A percentile compares a stretch with the other conserved stretches of the same genome.
These are phyloP conservation scores for Diplodus sargus DNA, from an alignment of 2,797 vertebrate species.

Conservation along the genomic window DNA sequence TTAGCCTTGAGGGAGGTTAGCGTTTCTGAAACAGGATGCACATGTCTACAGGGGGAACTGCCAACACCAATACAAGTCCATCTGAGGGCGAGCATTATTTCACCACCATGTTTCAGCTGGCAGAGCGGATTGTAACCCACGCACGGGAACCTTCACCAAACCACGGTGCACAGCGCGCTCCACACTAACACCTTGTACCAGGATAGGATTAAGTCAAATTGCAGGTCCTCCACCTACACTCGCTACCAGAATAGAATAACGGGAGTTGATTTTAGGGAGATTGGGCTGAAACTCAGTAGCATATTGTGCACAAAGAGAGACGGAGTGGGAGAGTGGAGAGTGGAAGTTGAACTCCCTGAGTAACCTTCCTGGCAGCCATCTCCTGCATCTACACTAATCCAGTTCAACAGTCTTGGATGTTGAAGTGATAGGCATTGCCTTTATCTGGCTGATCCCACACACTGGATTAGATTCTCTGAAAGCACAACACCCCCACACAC, in stretches of 20 bases:
- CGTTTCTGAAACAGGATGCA: conserved; percentile 60
- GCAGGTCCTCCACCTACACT: conserved; percentile 49
- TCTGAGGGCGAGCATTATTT: conserved; percentile 55
- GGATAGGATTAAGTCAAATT: conserved; percentile 56
- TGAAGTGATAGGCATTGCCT: conserved; percentile 62
- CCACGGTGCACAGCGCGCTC: conserved; percentile 23
- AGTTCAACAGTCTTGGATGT: conserved; percentile 64
- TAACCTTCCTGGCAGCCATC: conserved; percentile 59
- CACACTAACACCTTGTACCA: conserved; percentile 47
- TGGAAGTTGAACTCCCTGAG: conserved; percentile 43
- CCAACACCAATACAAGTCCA: conserved; percentile 69
- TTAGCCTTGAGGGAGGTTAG: conserved; percentile 65
- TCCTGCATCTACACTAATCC: conserved; percentile 69
- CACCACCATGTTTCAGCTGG: conserved; percentile 51
- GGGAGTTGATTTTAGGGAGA: conserved; percentile 48
- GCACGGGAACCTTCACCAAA: conserved; percentile 50
- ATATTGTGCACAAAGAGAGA: conserved; percentile 1
- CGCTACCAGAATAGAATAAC: conserved; percentile 50
- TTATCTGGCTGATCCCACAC: conserved; percentile 73
- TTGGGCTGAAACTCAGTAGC: conserved; percentile 24
- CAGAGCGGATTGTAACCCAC: conserved; percentile 45
- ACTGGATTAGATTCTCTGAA: conserved; percentile 68
- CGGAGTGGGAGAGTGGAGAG: background rate
- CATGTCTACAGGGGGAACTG: conserved; percentile 55
- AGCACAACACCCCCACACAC: conserved; percentile 16